Evolutionary conservation across 2,888 invertebrate genomes (phyloP), one percentile per base, ranked within the genome.

Genomic region (Pammene aurita): DNA sequence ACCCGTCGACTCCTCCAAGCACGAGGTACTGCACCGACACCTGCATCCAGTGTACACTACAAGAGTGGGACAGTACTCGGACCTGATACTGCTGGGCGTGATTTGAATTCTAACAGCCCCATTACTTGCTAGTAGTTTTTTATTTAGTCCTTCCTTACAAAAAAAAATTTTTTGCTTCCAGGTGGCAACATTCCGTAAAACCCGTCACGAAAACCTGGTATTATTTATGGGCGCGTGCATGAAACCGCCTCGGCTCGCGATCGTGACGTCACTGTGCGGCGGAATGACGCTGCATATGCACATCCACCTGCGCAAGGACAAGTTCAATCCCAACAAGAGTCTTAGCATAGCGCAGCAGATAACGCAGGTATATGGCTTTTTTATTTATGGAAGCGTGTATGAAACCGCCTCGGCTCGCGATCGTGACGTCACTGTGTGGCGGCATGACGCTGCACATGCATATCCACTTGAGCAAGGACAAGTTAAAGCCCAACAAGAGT

Each of bases 151-250:
- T n/a, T 26, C 26, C 26, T 26, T 26, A 26, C 26, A 2, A 26
- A 26, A 4, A 26, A 26, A 38, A 38, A 38, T 9, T 2, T 42
- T 38, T 13, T 61, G 0, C 10, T 58, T 26, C 0, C 81, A 96
- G 96, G 97, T 98, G 78, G 97, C 98, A 61, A 98, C 97, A 78
- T 97, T 99, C 90, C 95, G 98, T 71, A 99, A 99, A 92, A 99
- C 99, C 7, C 95, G 99, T 0, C 99, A 99, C 90, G 99, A 99
- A 89, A 99, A 99, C 93, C 92, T 99, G 74, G 98, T 99, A 64
- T 94, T 99, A 63, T 99, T 99, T 92, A 98, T 99, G 98, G 99
- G 99, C 73, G 99, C 99, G 74, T 99, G 99, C 87, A 98, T 99
- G 97, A 98, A 99, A 90, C 98, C 98, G 72, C 98, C 98, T 38